Conservation (phyloP, 2,797 vertebrate genomes). For the Sebastes diaconus region DNA sequence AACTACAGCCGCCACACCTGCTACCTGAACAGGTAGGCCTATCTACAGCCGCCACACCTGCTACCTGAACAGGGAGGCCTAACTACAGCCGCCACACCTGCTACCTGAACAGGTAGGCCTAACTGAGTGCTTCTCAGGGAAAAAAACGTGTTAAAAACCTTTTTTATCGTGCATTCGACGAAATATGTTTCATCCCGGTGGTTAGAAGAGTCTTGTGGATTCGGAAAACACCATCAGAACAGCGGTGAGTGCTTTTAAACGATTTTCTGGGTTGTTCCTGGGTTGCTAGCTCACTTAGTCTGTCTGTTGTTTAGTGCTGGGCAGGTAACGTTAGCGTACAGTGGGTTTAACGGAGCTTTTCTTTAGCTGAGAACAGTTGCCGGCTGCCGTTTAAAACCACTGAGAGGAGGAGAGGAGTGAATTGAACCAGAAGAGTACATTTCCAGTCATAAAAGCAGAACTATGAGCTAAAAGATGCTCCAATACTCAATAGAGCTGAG, state of each 20-base stretch:
- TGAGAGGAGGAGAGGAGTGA: background rate
- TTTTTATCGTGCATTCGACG: background rate
- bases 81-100: too few relatives aligned
- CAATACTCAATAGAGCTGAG: background rate
- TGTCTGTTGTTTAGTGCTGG: background rate
- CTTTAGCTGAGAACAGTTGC: background rate
- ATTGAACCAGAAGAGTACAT: background rate
- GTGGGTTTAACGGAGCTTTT: background rate
- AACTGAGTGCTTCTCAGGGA: too few relatives aligned
- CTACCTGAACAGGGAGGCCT: background rate
- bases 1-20: too few relatives aligned
- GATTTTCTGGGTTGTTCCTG: background rate
- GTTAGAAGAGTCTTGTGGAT: background rate
- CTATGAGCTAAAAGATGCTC: background rate
- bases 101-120: background rate
- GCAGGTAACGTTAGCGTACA: background rate
- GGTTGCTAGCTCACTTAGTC: background rate
- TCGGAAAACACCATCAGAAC: background rate
- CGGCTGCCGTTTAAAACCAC: background rate
- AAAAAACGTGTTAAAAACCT: background rate
- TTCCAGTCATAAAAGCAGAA: background rate
- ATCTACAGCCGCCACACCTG: too few relatives aligned
- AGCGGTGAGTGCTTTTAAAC: background rate
- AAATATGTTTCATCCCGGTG: background rate
- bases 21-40: accelerated